phyloP scores from a whole-genome alignment of 1,140 invertebrate species.

The Drosophila subpulchrella region DNA sequence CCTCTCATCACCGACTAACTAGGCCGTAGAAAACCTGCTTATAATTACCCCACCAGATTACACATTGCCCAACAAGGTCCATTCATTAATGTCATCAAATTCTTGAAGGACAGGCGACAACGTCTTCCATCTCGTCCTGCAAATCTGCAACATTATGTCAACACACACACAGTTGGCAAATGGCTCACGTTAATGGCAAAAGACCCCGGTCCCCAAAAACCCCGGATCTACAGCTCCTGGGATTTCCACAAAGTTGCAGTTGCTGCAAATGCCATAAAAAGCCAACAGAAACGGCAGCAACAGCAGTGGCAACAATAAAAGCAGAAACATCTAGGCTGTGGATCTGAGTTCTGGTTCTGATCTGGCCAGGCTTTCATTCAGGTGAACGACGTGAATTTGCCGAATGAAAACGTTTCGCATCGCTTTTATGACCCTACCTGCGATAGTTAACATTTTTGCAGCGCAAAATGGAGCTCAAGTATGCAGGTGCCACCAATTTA shows the following conservation, averaged over 20 bases:
- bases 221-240: slow-evolving; percentile 1
- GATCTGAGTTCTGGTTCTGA: slow-evolving; percentile 22
- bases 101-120: slow-evolving; percentile 56
- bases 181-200: slow-evolving; percentile 61
- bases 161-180: slow-evolving; percentile 56
- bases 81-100: slow-evolving; percentile 76
- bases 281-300: slow-evolving; percentile 44
- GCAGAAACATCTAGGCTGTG: slow-evolving; percentile 30
- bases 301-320: slow-evolving; percentile 50
- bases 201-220: background rate
- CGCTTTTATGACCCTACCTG: slow-evolving; percentile 37
- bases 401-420: slow-evolving; percentile 48
- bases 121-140: slow-evolving; percentile 25
- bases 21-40: slow-evolving; percentile 50
- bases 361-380: slow-evolving; percentile 8
- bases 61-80: slow-evolving; percentile 69
- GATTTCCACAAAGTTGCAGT: slow-evolving; percentile 61
- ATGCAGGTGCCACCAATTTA: slow-evolving; percentile 64
- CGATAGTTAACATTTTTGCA: slow-evolving; percentile 65
- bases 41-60: slow-evolving; percentile 74
- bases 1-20: slow-evolving; percentile 24
- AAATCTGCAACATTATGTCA: slow-evolving; percentile 75
- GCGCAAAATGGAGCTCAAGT: slow-evolving; percentile 47
- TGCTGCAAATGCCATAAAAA: slow-evolving; percentile 72
- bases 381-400: slow-evolving; percentile 50